Evolutionary conservation across 2,113 vertebrate genomes (phyloP), one percentile per base, ranked within the genome.

Genomic region (Chauna torquata): DNA sequence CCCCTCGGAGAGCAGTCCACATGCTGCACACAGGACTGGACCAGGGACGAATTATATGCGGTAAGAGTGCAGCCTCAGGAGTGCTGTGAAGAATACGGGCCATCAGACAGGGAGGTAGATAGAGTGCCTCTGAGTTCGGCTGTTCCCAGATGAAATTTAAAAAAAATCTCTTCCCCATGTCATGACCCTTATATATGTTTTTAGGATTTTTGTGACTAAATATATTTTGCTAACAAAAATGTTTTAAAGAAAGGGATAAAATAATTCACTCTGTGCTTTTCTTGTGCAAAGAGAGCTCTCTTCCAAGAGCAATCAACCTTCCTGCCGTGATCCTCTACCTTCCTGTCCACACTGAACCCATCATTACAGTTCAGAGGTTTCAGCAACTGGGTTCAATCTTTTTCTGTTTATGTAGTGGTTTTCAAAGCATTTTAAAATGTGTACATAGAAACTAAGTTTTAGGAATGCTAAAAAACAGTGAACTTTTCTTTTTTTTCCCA

Each of bases 111-210:
- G 74, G 90, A 96, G 82, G 77, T 86, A 88, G 87, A 79, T 92
- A 96, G 94, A 86, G 57, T 90, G 79, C 74, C 82, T 82, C 58
- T 2, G 91, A 97, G 88, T 92, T 72, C 24, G 1, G 13, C 70
- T 52, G 91, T 88, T 95, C 96, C 94, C 94, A 84, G 59, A 95
- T 27, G 88, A 97, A 96, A 96, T 80, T 71, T 45, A 72, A 96
- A 84, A 82, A 69, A 95, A 76, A 62, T 66, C 69, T 95, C 82
- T 84, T 80, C 65, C 83, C 54, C 20, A 50, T 78, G 58, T 64
- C 92, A 24, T 47, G 70, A 93, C 88, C 82, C 91, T 89, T 79
- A 88, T 83, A 91, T 88, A 45, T 88, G 92, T 96, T 88, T 76
- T 64, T 30, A 66, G 81, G 85, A 74, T 80, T 93, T 89, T 42